Percentiles rank a stretch among this genome's conserved stretches.
phyloP scores from a whole-genome alignment of 2,797 vertebrate species.

The Enteromius argenteus region DNA sequence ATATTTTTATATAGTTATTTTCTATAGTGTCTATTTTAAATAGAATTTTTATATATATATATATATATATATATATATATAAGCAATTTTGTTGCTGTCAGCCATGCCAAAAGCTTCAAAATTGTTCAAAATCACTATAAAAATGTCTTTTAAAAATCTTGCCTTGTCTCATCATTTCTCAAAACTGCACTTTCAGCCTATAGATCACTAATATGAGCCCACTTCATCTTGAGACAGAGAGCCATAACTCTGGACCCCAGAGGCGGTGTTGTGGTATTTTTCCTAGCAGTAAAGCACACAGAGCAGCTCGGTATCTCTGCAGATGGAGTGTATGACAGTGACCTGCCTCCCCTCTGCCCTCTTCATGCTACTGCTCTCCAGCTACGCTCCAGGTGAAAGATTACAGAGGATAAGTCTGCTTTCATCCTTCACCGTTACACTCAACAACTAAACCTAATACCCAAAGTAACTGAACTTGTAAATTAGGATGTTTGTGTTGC shows the following conservation, averaged over 20 bases:
- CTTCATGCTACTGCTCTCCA: not conserved
- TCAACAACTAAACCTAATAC: conserved; percentile 20
- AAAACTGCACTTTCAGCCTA: not conserved
- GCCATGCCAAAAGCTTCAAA: not conserved
- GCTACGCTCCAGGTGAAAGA: conserved; percentile 37
- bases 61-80: not conserved
- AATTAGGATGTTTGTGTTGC: conserved; percentile 23
- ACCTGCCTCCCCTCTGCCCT: conserved; percentile 9
- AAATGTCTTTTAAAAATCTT: not conserved
- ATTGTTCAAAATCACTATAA: not conserved
- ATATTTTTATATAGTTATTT: not conserved
- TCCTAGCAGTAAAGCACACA: not conserved
- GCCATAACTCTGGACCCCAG: not conserved
- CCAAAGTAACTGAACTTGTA: conserved; percentile 25
- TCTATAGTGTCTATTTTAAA: too few relatives aligned
- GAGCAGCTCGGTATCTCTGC: not conserved
- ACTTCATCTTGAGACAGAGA: not conserved
- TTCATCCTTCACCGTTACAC: conserved; percentile 23
- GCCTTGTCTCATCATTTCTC: not conserved
- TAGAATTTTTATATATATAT: not conserved
- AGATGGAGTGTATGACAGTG: conserved; percentile 29
- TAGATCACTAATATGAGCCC: not conserved
- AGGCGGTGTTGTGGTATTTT: conserved; percentile 21
- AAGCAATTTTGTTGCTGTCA: not conserved
- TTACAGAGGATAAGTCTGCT: conserved; percentile 29